Conservation (phyloP, 2,797 vertebrate genomes). For the Remorina albescens region DNA sequence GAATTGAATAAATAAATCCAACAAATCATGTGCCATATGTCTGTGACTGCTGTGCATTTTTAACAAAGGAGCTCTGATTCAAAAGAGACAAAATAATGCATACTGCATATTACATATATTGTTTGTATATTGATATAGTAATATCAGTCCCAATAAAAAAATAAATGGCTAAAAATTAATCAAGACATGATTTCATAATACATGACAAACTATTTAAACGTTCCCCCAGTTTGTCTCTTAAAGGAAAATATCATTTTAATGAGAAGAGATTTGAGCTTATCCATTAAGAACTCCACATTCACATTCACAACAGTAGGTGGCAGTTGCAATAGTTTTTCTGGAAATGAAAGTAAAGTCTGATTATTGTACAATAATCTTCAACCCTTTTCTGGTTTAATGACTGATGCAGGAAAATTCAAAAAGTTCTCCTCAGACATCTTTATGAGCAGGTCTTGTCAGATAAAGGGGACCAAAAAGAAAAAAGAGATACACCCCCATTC, state of each 20-base stretch:
- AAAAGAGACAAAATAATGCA: background rate
- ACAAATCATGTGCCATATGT: constrained; percentile 45
- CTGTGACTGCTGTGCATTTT: constrained; percentile 24
- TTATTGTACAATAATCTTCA: too few species aligned
- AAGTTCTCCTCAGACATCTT: too few species aligned
- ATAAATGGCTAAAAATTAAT: background rate
- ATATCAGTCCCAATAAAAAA: background rate
- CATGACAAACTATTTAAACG: too few species aligned
- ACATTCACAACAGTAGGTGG: constrained; percentile 45
- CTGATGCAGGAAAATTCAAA: background rate
- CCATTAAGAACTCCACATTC: background rate
- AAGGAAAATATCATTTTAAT: background rate
- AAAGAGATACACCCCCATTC: too few species aligned
- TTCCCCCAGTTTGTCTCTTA: too few species aligned
- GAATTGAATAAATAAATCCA: constrained; percentile 39
- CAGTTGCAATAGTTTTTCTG: constrained; percentile 1
- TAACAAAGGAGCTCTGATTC: constrained; percentile 1
- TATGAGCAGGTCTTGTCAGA: background rate
- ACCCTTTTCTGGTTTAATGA: background rate
- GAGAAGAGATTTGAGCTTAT: background rate
- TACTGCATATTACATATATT: too few species aligned
- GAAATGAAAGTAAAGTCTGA: background rate
- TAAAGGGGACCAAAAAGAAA: too few species aligned
- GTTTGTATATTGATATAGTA: too few species aligned
- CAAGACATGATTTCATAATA: background rate